Conservation (phyloP, 30 jellyfish, hydroid and myxozoan species). For the Clytia hemisphaerica region DNA sequence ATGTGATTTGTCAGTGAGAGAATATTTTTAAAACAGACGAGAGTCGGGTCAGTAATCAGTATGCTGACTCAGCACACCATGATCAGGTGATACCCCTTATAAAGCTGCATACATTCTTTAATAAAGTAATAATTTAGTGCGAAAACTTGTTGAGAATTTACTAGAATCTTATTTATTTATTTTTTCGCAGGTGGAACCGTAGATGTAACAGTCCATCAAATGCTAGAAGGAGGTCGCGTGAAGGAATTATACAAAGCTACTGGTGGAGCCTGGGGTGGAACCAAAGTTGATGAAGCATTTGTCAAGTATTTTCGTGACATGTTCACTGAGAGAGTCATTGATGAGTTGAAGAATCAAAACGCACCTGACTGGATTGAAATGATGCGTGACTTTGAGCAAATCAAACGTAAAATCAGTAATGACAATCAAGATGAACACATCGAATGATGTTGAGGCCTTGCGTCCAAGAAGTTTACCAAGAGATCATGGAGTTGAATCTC, state of each 20-base stretch:
- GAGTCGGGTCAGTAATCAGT: too few relatives aligned
- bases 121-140: too few relatives aligned
- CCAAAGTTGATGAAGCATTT: conserved; percentile 9
- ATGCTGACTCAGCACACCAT: too few relatives aligned
- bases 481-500: background rate
- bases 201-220: conserved; percentile 14
- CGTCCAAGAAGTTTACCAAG: conserved; percentile 18
- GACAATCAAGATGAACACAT: background rate
- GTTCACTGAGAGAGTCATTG: background rate
- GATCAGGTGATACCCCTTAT: too few relatives aligned
- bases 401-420: conserved; percentile 4
- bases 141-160: too few relatives aligned
- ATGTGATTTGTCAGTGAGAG: too few relatives aligned
- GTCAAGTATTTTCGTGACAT: background rate
- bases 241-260: conserved; percentile 16
- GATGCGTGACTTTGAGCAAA: conserved; percentile 21
- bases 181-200: conserved; percentile 16
- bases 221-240: conserved; percentile 9
- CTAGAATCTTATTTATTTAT: too few relatives aligned
- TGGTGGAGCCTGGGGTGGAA: conserved; percentile 25
- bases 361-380: conserved; percentile 5
- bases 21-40: too few relatives aligned
- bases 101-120: too few relatives aligned
- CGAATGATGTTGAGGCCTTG: background rate
- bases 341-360: background rate